phyloP scores from a whole-genome alignment of 2,888 invertebrate genomes.

The Heteropelma amictum region DNA sequence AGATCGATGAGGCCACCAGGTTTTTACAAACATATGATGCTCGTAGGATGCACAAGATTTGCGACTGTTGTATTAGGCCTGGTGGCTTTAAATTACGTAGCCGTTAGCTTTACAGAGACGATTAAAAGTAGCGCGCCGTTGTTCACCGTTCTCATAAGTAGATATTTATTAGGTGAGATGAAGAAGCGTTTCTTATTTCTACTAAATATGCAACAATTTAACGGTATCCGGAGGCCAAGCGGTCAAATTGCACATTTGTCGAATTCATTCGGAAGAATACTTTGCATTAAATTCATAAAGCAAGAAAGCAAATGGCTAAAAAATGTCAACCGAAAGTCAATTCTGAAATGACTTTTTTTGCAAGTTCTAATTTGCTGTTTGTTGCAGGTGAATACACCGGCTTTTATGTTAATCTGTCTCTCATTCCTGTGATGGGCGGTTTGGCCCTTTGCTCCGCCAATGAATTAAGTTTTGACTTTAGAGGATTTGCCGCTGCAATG shows the following conservation, averaged over 20 bases:
- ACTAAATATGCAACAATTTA: no score
- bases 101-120: slow-evolving; percentile 89
- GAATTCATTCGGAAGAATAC: no score
- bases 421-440: slow-evolving; percentile 88
- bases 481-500: slow-evolving; percentile 87
- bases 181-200: background rate
- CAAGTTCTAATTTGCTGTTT: background rate
- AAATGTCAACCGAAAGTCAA: no score
- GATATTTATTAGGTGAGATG: slow-evolving; percentile 81
- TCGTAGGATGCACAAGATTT: slow-evolving; percentile 87
- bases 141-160: slow-evolving; percentile 87
- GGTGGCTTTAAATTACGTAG: slow-evolving; percentile 87
- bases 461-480: slow-evolving; percentile 86
- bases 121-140: slow-evolving; percentile 89
- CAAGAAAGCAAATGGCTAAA: no score
- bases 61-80: slow-evolving; percentile 86
- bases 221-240: no score
- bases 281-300: no score
- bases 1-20: slow-evolving; percentile 82
- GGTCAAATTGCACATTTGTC: no score
- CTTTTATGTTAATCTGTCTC: slow-evolving; percentile 84
- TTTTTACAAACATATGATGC: slow-evolving; percentile 86
- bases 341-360: no score
- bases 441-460: slow-evolving; percentile 87
- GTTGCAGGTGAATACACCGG: slow-evolving; percentile 83